Conservation (phyloP, 2,113 vertebrate species). For the Miniopterus natalensis region DNA sequence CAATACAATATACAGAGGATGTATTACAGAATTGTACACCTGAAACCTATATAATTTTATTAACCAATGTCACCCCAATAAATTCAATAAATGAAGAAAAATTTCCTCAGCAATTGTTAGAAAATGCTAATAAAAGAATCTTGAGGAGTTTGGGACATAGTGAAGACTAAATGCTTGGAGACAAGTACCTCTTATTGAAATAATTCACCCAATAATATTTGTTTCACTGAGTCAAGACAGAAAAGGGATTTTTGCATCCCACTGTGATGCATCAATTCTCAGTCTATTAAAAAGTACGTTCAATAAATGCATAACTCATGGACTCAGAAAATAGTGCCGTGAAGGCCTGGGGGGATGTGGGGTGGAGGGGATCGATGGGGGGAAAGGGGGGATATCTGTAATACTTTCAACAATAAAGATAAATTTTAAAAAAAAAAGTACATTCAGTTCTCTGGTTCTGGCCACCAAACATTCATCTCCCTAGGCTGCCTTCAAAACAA, state of each 20-base stretch:
- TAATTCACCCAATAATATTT: slow-evolving; percentile 48
- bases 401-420: no score
- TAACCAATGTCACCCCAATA: background rate
- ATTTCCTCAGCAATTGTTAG: slow-evolving; percentile 26
- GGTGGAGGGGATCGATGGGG: no score
- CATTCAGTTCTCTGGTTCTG: slow-evolving; percentile 37
- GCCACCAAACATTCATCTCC: slow-evolving; percentile 25
- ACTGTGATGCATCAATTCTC: slow-evolving; percentile 53
- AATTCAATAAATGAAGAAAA: background rate
- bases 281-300: slow-evolving; percentile 66
- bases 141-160: background rate
- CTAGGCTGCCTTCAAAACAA: background rate
- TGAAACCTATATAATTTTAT: no score
- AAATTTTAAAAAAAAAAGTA: slow-evolving; percentile 61
- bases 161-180: slow-evolving; percentile 1
- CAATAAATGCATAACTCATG: no score
- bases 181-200: slow-evolving; percentile 47
- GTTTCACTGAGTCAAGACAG: slow-evolving; percentile 49
- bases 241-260: slow-evolving; percentile 39
- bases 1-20: no score
- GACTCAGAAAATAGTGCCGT: no score
- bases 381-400: no score
- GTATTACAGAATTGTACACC: no score
- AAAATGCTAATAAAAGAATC: slow-evolving; percentile 54
- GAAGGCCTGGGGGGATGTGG: no score